A percentile compares a stretch with the other conserved stretches of the same genome.
Evolutionary conservation across 23 tunicate species (phyloP).

Genomic region (Ciona savignyi): DNA sequence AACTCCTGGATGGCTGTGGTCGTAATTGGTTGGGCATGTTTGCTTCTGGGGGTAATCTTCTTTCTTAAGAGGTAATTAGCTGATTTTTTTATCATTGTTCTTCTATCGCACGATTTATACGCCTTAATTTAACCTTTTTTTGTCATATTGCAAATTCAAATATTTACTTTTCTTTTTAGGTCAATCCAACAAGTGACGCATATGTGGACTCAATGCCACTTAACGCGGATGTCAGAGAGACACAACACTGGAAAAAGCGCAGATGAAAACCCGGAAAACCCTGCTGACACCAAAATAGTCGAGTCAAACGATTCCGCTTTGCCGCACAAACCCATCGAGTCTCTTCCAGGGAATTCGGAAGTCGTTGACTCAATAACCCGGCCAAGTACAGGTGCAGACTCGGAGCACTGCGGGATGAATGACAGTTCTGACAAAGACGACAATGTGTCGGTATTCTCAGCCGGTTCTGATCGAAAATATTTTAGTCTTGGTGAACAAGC

Average conservation of each 20-base stretch:
- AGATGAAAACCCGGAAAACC: neutral
- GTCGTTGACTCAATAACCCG: neutral
- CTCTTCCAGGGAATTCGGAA: neutral
- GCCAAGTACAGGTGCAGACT: neutral
- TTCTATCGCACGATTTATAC: no score
- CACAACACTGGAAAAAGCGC: neutral
- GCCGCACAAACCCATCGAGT: neutral
- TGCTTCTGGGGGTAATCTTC: conserved; percentile 29
- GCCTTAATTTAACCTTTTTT: no score
- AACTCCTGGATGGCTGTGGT: conserved; percentile 69
- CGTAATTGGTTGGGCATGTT: conserved; percentile 48
- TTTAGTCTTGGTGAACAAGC: neutral
- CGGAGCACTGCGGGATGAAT: neutral
- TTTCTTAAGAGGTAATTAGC: conserved; percentile 53
- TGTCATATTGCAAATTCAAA: no score
- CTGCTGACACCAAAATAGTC: neutral
- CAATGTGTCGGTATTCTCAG: neutral
- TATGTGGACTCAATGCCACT: conserved; percentile 23
- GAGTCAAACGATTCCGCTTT: neutral
- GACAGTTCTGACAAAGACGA: neutral
- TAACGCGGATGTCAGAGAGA: neutral
- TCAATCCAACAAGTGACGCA: conserved; percentile 23
- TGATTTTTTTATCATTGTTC: no score
- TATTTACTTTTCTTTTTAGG: conserved; percentile 1
- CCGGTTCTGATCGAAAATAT: neutral